Percentiles rank a stretch among this genome's conserved stretches.
Conservation (phyloP, 2,113 vertebrate species). For the Centrocercus urophasianus region DNA sequence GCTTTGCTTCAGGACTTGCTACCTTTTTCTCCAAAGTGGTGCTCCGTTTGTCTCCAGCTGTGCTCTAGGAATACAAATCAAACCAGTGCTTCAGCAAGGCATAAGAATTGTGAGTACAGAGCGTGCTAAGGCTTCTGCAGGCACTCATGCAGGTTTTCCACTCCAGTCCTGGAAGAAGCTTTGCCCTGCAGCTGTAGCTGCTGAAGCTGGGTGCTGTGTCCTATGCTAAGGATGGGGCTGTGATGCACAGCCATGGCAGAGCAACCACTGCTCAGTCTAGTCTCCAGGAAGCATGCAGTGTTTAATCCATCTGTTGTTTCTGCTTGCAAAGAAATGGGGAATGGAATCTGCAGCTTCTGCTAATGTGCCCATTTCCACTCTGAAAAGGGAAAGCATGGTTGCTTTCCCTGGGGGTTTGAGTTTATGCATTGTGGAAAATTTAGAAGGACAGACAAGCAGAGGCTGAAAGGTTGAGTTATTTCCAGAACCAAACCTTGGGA, state of each 20-base stretch:
- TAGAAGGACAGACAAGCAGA: not conserved
- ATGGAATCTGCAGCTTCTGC: not conserved
- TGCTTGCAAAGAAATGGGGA: not conserved
- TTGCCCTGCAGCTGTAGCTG: not conserved
- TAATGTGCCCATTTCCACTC: not conserved
- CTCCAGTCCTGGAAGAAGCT: not conserved
- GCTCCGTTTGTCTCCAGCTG: slow-evolving; percentile 21
- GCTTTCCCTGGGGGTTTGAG: not conserved
- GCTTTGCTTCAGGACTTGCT: not conserved
- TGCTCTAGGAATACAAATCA: slow-evolving; percentile 48
- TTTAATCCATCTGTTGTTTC: not conserved
- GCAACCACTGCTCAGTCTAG: not conserved
- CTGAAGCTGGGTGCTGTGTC: not conserved
- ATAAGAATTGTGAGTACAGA: not conserved
- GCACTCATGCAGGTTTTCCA: not conserved
- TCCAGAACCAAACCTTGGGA: not conserved
- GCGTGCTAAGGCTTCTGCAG: not conserved
- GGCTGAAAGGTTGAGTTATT: not conserved
- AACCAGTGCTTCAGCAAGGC: not conserved
- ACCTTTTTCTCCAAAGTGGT: not conserved
- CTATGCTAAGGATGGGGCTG: not conserved
- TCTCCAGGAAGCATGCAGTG: not conserved
- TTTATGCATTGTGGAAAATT: not conserved
- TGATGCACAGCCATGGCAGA: not conserved
- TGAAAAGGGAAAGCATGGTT: too few species aligned